Evolutionary conservation across 2,797 vertebrate species (phyloP).

Genomic region (Pogoniulus pusillus): DNA sequence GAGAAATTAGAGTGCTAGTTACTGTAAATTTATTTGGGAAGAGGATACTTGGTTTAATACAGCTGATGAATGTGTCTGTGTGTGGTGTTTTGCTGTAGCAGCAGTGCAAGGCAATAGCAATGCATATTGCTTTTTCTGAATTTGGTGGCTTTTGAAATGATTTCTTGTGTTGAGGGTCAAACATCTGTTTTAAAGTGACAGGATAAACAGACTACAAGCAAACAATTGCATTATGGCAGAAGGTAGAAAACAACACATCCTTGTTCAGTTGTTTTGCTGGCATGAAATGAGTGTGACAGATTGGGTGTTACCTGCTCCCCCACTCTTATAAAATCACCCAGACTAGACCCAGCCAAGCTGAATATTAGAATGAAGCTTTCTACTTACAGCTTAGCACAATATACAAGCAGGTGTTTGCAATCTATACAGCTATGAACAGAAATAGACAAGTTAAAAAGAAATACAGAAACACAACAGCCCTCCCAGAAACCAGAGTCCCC

Average conservation of each 20-base stretch:
- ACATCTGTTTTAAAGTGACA: conserved; percentile 10
- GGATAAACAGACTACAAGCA: not conserved
- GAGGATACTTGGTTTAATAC: conserved; percentile 14
- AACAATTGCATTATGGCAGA: not conserved
- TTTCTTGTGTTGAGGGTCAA: conserved; percentile 2
- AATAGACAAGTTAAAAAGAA: too few species aligned
- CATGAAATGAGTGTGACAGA: too few species aligned
- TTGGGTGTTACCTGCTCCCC: too few species aligned
- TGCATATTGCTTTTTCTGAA: not conserved
- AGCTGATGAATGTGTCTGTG: conserved; percentile 1
- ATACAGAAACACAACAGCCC: too few species aligned
- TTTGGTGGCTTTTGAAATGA: conserved; percentile 44
- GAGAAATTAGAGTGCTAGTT: conserved; percentile 82
- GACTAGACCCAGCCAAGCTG: too few species aligned
- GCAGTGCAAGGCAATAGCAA: not conserved
- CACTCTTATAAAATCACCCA: too few species aligned
- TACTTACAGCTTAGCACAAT: too few species aligned
- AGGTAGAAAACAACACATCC: not conserved
- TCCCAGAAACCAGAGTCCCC: too few species aligned
- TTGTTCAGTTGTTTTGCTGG: not conserved
- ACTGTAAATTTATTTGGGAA: conserved; percentile 55
- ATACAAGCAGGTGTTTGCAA: too few species aligned
- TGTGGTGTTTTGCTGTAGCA: not conserved
- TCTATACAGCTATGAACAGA: too few species aligned
- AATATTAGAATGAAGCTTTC: too few species aligned